These are phyloP conservation scores for Podarcis lilfordi DNA, from an alignment of 2,797 vertebrate species.

Conservation along the genomic window DNA sequence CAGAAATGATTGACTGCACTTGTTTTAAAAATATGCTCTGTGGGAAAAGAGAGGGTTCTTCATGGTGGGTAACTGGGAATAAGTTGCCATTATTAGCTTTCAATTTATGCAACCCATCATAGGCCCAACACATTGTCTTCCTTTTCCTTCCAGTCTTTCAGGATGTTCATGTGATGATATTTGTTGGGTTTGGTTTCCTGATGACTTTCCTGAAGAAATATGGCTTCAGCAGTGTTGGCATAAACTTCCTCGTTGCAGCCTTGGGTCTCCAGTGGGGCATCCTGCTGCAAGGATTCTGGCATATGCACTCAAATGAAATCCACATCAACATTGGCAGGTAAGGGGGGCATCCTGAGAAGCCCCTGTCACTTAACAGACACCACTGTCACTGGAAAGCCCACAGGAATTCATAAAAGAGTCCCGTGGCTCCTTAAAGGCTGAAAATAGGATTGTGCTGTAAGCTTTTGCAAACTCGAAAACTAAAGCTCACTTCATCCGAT, in stretches of 20 bases:
- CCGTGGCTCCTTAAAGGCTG: background rate
- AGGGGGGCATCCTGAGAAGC: background rate
- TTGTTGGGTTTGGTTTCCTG: constrained; percentile 95
- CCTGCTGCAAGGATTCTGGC: constrained; percentile 86
- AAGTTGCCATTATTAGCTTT: background rate
- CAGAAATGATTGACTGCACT: background rate
- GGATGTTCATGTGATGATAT: constrained; percentile 97
- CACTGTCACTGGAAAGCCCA: background rate
- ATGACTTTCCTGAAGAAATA: constrained; percentile 98
- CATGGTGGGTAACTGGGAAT: no score
- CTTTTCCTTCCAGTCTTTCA: constrained; percentile 85
- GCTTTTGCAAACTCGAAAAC: background rate
- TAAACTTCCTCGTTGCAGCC: constrained; percentile 92
- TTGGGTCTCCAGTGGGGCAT: constrained; percentile 95
- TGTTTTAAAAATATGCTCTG: background rate
- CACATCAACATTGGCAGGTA: constrained; percentile 81
- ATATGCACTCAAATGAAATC: constrained; percentile 75
- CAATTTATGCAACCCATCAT: background rate
- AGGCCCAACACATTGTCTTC: background rate
- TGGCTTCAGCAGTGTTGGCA: constrained; percentile 92
- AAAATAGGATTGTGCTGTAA: background rate
- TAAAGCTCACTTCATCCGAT: no score
- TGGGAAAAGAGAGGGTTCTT: background rate
- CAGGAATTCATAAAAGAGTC: background rate
- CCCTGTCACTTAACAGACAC: background rate